Evolutionary conservation across 2,113 vertebrate genomes (phyloP), one percentile per base, ranked within the genome.

Genomic region (Planiliza haematocheilus): DNA sequence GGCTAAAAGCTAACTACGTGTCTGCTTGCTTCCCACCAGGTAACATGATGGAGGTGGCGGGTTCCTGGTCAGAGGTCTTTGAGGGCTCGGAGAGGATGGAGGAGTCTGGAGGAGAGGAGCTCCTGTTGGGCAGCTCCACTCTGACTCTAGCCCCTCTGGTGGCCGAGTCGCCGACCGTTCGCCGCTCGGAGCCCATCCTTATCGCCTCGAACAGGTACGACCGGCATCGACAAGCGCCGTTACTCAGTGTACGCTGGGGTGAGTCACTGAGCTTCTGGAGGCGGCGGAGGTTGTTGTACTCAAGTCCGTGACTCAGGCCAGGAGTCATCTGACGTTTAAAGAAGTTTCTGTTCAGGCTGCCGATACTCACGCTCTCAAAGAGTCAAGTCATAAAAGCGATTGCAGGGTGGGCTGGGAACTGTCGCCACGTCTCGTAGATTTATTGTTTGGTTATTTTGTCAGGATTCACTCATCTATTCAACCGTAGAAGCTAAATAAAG

Each of bases 11-110:
- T 36, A 39, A 30, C 20, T 13, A 30, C 50, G 4, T 17, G 24
- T 24, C 20, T 39, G 14, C 4, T 5, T 39, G 20, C 55, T 53
- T 3, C 39, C 36, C 46, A 2, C 20, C 58, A 86, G 86, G 41
- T 80, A 49, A 64, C 78, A 71, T 82, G 76, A 94, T 93, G 93
- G 92, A 93, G 83, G 90, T 91, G 64, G 85, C 77, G n/a, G 89
- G 82, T 11, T 46, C 82, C 20, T 93, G 91, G 87, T 51, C 58
- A 2, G 92, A 93, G 70, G 86, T 87, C 4, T 93, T 92, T 14
- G 76, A 81, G 48, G 61, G 65, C 46, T 73, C 86, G 0, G 61
- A 71, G 21, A 13, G 7, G 14, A 70, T 43, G 16, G 74, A 66
- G 11, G 4, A 12, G 30, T 45, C 65, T 0, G 52, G 48, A 0